Evolutionary conservation across 2,113 vertebrate species (phyloP).

Genomic region (Camelus bactrianus): DNA sequence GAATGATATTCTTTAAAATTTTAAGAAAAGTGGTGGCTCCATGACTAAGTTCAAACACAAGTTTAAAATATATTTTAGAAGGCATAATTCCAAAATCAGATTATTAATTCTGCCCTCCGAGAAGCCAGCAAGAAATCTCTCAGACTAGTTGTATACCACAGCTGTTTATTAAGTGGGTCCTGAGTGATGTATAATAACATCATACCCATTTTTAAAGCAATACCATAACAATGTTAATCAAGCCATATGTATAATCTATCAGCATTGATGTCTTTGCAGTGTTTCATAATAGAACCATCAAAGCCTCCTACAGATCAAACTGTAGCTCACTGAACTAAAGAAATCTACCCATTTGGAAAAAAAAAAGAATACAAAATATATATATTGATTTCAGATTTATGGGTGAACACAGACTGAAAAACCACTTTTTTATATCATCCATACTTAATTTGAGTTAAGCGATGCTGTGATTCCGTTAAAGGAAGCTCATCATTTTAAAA

Average conservation of each 20-base stretch:
- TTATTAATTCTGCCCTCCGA: slow-evolving; percentile 42
- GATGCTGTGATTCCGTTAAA: slow-evolving; percentile 63
- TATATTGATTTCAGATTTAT: slow-evolving; percentile 27
- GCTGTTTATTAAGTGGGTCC: not conserved
- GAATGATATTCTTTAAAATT: slow-evolving; percentile 55
- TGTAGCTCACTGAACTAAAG: slow-evolving; percentile 23
- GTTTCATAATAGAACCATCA: not conserved
- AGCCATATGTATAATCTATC: slow-evolving; percentile 33
- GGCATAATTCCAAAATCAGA: slow-evolving; percentile 22
- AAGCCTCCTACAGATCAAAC: slow-evolving; percentile 25
- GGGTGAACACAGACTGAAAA: slow-evolving; percentile 45
- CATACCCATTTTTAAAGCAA: slow-evolving; percentile 56
- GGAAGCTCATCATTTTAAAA: slow-evolving; percentile 71
- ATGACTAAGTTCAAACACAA: slow-evolving; percentile 39
- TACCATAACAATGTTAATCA: slow-evolving; percentile 37
- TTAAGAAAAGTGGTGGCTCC: slow-evolving; percentile 51
- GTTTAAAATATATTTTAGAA: slow-evolving; percentile 42
- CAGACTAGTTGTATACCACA: not conserved
- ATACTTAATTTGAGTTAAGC: slow-evolving; percentile 68
- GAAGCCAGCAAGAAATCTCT: slow-evolving; percentile 27
- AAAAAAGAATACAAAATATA: not conserved
- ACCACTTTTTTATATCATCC: slow-evolving; percentile 61
- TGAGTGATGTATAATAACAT: not conserved
- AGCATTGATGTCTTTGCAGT: not conserved
- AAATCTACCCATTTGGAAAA: not conserved